phyloP scores from a whole-genome alignment of 2,113 vertebrate genomes.

The Sphyrna mokarran region DNA sequence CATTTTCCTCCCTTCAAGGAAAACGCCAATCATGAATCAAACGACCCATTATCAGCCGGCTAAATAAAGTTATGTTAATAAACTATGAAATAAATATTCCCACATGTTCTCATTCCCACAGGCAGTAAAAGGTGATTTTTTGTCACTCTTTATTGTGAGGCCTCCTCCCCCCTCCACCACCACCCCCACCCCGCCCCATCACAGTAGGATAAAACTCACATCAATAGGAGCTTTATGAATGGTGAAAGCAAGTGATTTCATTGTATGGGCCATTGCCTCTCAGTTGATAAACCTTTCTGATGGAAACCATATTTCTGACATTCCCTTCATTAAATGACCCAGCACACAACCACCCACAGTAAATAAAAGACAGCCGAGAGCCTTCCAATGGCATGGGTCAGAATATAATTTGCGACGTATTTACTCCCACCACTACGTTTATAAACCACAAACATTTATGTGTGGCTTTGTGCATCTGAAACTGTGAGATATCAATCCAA shows the following conservation, averaged over 20 bases:
- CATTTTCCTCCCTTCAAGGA: background rate
- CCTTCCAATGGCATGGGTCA: background rate
- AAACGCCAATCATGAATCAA: constrained; percentile 5
- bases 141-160: background rate
- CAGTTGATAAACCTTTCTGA: constrained; percentile 6
- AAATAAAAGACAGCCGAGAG: background rate
- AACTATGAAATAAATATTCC: constrained; percentile 12
- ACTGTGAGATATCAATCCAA: background rate
- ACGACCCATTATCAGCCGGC: background rate
- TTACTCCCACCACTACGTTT: background rate
- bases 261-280: background rate
- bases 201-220: background rate
- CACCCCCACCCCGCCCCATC: no score
- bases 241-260: background rate
- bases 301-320: constrained; percentile 19
- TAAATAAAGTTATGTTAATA: background rate
- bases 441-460: background rate
- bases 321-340: background rate
- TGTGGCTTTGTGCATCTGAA: background rate
- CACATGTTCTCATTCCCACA: background rate
- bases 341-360: background rate
- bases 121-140: constrained; percentile 1
- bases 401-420: background rate
- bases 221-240: constrained; percentile 5
- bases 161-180: background rate